Evolutionary conservation across 2,888 invertebrate genomes (phyloP).

Genomic region (Kryphioiulus occultus): DNA sequence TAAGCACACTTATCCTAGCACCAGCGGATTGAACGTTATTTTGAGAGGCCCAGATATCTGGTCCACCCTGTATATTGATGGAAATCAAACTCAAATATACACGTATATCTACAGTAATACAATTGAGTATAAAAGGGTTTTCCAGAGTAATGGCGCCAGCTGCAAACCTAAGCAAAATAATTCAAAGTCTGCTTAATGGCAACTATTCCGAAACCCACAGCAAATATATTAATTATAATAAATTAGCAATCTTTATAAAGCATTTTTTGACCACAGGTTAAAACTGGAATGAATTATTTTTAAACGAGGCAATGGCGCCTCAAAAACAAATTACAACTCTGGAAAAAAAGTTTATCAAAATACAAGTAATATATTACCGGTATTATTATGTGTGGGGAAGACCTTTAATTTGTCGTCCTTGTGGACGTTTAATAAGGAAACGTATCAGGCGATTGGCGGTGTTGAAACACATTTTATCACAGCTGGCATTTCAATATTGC

Average conservation of each 20-base stretch:
- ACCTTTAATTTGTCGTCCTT: conserved; percentile 37
- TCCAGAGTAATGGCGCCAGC: no score
- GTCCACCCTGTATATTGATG: neutral
- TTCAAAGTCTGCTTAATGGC: neutral
- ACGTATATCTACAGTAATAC: no score
- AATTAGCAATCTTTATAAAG: neutral
- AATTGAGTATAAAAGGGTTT: no score
- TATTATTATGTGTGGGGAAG: conserved; percentile 18
- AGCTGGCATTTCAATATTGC: neutral
- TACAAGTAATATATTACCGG: neutral
- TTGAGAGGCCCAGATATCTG: no score
- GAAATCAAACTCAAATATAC: neutral
- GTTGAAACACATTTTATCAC: conserved; percentile 1
- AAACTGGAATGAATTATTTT: neutral
- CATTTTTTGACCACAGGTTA: neutral
- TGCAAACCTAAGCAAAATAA: neutral
- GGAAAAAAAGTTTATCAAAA: conserved; percentile 19
- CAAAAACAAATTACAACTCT: neutral
- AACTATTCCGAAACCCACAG: neutral
- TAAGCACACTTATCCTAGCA: no score
- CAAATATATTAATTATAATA: conserved; percentile 3
- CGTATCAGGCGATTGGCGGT: neutral
- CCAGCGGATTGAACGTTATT: no score
- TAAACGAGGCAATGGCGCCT: neutral
- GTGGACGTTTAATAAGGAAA: neutral